A percentile compares a stretch with the other conserved stretches of the same genome.
Conservation (phyloP, 2,113 vertebrate species). For the Castor canadensis region DNA sequence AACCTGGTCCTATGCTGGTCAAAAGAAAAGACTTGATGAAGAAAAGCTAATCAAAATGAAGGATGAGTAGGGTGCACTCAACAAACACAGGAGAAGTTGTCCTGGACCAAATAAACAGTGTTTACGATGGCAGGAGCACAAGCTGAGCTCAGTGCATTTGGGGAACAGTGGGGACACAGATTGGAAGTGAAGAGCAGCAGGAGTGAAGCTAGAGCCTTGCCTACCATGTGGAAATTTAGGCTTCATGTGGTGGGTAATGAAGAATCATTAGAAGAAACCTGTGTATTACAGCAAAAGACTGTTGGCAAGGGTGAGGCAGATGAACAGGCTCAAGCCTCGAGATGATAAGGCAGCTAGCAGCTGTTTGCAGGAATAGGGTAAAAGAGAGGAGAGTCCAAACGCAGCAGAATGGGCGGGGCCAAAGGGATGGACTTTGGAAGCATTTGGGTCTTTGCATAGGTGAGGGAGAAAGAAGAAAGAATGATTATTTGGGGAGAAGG, state of each 20-base stretch:
- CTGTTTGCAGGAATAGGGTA: neutral
- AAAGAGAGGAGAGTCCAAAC: neutral
- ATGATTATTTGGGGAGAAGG: neutral
- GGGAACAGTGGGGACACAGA: neutral
- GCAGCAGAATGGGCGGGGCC: too few species aligned
- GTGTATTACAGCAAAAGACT: neutral
- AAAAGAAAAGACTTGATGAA: neutral
- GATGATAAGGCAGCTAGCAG: neutral
- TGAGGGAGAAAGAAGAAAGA: neutral
- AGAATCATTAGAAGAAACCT: neutral
- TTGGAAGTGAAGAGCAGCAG: neutral
- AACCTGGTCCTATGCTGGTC: neutral
- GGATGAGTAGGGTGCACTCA: neutral
- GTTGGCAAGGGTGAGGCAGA: neutral
- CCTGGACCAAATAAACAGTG: neutral
- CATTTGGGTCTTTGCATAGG: too few species aligned
- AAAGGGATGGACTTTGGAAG: neutral
- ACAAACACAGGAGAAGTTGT: neutral
- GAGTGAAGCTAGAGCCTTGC: neutral
- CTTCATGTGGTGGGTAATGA: neutral
- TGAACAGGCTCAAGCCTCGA: neutral
- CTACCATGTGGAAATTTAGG: neutral
- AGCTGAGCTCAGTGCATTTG: neutral
- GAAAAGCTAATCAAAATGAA: neutral
- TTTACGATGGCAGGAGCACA: neutral